Evolutionary conservation across 2,113 vertebrate genomes (phyloP), one percentile per base, ranked within the genome.

Genomic region (Gymnogyps californianus): DNA sequence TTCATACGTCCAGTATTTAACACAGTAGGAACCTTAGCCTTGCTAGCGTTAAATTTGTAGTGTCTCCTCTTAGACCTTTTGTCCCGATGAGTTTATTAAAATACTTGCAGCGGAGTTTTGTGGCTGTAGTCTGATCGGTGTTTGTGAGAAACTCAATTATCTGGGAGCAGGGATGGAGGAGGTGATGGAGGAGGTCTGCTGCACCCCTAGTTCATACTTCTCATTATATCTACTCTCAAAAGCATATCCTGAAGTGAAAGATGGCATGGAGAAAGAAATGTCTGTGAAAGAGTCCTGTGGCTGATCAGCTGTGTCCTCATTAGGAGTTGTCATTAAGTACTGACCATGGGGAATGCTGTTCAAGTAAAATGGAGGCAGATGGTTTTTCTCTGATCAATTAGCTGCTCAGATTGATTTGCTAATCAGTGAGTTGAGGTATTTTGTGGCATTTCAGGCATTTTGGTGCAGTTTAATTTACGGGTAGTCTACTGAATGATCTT

Each of bases 321-420:
- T 95, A 96, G 91, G 89, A 94, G 78, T 5, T 94, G 89, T 93
- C 83, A 89, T 96, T 96, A 94, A 95, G 42, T 24, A 40, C 82
- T 94, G 96, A 92, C 94, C 91, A 83, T 81, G 69, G 89, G 96
- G 92, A 96, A 94, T 90, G 89, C 64, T 10, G 5, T 55, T 93
- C 71, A 84, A 64, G 66, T 80, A 49, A 89, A 96, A 94, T 89
- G 77, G 80, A 96, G 66, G 89, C 89, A 97, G 91, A 97, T 93
- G 82, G 36, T 91, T 97, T 87, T 93, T 64, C 94, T 89, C 91
- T 90, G 88, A 96, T 96, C 95, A 97, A 91, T 97, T 97, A 97
- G 95, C 85, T 92, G 62, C 82, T 96, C 88, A 92, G 79, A 93
- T 71, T 93, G 83, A 94, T 96, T 95, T 93, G 76, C 93, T 96